Evolutionary conservation across 2,888 invertebrate genomes (phyloP), one percentile per base, ranked within the genome.

Genomic region (Drosophila cognata): DNA sequence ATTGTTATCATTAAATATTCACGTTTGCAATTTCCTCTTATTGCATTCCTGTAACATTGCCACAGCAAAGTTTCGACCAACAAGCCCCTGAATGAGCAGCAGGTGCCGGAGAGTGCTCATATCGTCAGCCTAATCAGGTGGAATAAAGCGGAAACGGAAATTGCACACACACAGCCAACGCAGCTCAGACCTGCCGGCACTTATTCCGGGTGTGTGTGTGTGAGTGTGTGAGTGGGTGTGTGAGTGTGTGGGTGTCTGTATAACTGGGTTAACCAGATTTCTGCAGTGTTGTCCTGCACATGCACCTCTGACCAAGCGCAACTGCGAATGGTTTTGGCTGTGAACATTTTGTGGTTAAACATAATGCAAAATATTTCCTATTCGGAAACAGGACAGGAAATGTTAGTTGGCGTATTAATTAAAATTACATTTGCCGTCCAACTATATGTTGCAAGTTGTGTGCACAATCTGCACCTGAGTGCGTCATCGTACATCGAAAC

Each of bases 51-150:
- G 38, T 28, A 29, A 2, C 16, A 13, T 25, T 16, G 25, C 25
- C 43, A 18, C n/a, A 10, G 25, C 29, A 41, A n/a, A 31, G 25
- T 46, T 46, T 46, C n/a, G 70, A 41, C 31, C 70, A 58, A 18
- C 28, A 52, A 70, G 31, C 33, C 16, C 28, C 28, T 52, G 41
- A 46, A 25, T 52, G 61, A 69, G 70, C 52, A 66, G 43, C 81
- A 70, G 62, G 46, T 82, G 76, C 71, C 67, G 63, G 29, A 51
- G 60, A 66, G 69, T 65, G 62, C 60, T 74, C 76, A 66, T 79
- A 74, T 81, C 86, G 84, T 79, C 78, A 80, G 89, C 56, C 82
- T 87, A 87, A 90, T 90, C 87, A 90, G 82, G 87, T 90, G 87
- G 82, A 90, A 87, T 79, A 82, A 78, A 48, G 75, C 79, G 89